Evolutionary conservation across 2,113 vertebrate genomes (phyloP), one percentile per base, ranked within the genome.

Genomic region (Gallinago media): DNA sequence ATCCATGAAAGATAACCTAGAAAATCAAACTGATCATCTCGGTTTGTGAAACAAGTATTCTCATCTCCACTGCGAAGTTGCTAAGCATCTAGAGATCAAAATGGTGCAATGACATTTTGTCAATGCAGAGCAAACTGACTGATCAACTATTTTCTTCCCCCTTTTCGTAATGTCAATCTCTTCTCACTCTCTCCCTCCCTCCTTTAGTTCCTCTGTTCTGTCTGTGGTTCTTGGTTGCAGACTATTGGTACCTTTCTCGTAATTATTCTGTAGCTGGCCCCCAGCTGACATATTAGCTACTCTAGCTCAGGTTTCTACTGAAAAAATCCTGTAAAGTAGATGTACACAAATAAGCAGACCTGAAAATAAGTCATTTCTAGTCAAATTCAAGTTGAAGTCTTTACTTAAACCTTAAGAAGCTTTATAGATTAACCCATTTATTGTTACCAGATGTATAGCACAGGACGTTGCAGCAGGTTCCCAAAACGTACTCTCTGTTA

Each of bases 351-450:
- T 46, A 73, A 65, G 47, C 58, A 88, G 67, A 70, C 17, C 40
- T 81, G 68, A 88, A 92, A 89, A 68, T 25, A 83, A 77, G 54
- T 93, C 92, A 65, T 67, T 89, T 91, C 78, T 92, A 89, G 89
- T 92, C 56, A 91, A 91, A 96, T 82, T 49, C 52, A 83, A 89
- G 74, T 66, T 92, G 82, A 91, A 93, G 47, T 70, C n/a, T 74
- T 79, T 85, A 47, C 62, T 83, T 94, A 85, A 91, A 67, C 27
- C 65, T 68, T 68, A 76, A 74, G 82, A 78, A 92, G 88, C 52
- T 75, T 68, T 70, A 68, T 52, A 78, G 56, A 86, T 80, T 85
- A 85, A 77, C 44, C 21, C 26, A 67, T 93, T 95, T 81, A 84
- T 89, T 95, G 58, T 78, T 79, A 80, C 68, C 94, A 95, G 92